phyloP scores from a whole-genome alignment of 2,888 invertebrate genomes.

The Microplitis manilae region DNA sequence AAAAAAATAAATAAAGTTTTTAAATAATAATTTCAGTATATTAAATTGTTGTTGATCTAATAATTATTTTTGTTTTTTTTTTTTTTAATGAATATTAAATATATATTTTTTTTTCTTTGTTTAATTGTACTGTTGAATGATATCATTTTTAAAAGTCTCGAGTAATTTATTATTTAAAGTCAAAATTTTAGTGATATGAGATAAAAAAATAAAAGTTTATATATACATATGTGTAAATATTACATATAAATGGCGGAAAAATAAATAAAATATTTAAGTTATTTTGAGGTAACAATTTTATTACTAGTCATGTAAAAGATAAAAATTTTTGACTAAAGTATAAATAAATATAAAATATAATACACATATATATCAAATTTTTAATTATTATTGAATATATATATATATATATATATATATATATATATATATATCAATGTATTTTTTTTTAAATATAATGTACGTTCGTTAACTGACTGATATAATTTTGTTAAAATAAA shows the following conservation, averaged over 20 bases:
- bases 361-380: conserved; percentile 27
- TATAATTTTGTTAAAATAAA: conserved; percentile 59
- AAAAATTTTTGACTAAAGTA: conserved; percentile 41
- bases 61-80: neutral
- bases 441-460: conserved; percentile 53
- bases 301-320: conserved; percentile 63
- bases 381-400: conserved; percentile 42
- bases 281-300: conserved; percentile 63
- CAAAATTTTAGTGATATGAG: neutral
- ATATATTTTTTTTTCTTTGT: neutral
- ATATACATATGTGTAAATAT: conserved; percentile 47
- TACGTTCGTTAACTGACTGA: conserved; percentile 56
- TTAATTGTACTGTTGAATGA: neutral
- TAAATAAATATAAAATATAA: conserved; percentile 37
- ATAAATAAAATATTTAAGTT: conserved; percentile 59
- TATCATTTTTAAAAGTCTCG: neutral
- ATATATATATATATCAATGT: conserved; percentile 37
- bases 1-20: neutral
- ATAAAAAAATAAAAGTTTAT: conserved; percentile 13
- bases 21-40: neutral
- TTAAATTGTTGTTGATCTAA: neutral
- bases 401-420: neutral
- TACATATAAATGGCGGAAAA: conserved; percentile 48
- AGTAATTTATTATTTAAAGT: neutral
- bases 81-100: neutral